Evolutionary conservation across 2,113 vertebrate species (phyloP), one percentile per base, ranked within the genome.

Genomic region (Eleginops maclovinus): DNA sequence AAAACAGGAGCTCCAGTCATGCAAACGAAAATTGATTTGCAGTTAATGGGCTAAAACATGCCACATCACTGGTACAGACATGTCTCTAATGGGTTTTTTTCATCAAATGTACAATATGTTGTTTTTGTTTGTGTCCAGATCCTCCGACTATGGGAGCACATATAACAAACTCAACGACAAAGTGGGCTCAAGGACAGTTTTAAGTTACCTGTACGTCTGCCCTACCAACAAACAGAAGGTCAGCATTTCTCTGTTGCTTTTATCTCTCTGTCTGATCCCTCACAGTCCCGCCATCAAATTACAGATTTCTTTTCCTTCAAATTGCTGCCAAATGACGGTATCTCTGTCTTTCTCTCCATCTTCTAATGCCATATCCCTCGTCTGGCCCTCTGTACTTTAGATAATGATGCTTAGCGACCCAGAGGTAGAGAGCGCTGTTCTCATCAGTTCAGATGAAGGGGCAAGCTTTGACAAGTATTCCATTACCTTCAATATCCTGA

Each of bases 161-260:
- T 99, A 99, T 75, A 96, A 94, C 81, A 99, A 99, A 73, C 94
- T 99, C 70, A 98, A 97, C 65, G 96, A 99, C 88, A 98, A 97
- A 95, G 95, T 98, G 78, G 97, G 96, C 58, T 92, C 96, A 88
- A 97, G 97, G 93, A 98, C 96, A 0, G 96, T 99, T 73, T 94
- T 99, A 70, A 98, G 96, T 90, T 99, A 98, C 88, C 94, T 99
- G 4, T 99, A 99, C 4, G 97, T 99, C 90, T 97, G 96, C 85
- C 97, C 98, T 26, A 97, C 96, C 88, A 99, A 99, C 94, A 98
- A 98, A 92, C 96, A 91, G 91, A 99, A 99, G 97, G 98, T 99
- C 62, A 77, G 88, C 61, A 90, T 90, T 62, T 71, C 71, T 36
- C 22, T 43, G 0, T 71, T 74, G 58, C 75, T 88, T 86, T 73